Evolutionary conservation across 2,797 vertebrate genomes (phyloP), one percentile per base, ranked within the genome.

Genomic region (Typhlichthys subterraneus): DNA sequence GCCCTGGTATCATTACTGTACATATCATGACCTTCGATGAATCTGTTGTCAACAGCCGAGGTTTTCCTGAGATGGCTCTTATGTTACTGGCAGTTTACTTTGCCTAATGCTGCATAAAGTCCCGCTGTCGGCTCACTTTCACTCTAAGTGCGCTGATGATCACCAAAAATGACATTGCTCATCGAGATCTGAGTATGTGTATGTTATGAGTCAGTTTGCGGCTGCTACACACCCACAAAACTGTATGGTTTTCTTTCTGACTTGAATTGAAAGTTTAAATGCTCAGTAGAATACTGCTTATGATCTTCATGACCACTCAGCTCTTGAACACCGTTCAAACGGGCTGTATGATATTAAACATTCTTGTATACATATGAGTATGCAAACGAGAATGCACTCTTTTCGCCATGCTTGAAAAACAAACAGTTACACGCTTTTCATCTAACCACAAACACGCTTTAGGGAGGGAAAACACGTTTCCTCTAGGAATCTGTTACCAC

Each of bases 101-200:
- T 87, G 42, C 63, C 60, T 55, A 54, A 70, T 63, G 76, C 61
- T 29, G 46, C 33, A 15, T 10, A 14, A 38, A 60, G 8, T 45
- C 42, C 38, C 1, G n/a, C 77, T 73, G 75, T 85, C 79, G 77
- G 66, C 68, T 78, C 67, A 53, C 62, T 83, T 74, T 77, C 76
- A 31, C 65, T 73, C 57, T 65, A 58, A 81, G 72, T 68, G 76
- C 71, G 75, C 83, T 83, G 71, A 33, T 19, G 72, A 86, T 70
- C 69, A 8, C 58, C 29, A 52, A 74, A 79, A 72, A 71, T 45
- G 45, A 72, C 68, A 77, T 77, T 68, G 47, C 77, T 61, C 38
- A 76, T 70, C 85, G 87, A 87, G 80, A 81, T 73, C 63, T 71
- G 67, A 85, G 82, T 85, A 81, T 81, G 83, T 65, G 73, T 73